Conservation (phyloP, 2,888 invertebrate genomes). For the Odontomyia ornata region DNA sequence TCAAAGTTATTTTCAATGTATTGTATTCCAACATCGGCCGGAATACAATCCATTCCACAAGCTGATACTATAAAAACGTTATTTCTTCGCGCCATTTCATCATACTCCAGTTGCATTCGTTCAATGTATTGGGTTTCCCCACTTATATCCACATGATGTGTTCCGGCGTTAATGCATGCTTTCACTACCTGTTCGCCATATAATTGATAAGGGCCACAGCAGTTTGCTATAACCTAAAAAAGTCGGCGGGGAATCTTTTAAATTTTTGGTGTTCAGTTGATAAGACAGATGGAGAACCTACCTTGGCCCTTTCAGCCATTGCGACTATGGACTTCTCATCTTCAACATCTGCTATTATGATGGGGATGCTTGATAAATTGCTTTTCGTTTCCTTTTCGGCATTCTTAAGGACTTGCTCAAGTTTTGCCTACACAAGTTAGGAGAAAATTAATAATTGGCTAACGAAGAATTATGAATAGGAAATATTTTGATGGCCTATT, state of each 20-base stretch:
- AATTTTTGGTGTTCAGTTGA: background rate
- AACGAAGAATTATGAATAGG: no score
- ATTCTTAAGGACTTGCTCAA: slow-evolving; percentile 65
- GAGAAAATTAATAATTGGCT: no score
- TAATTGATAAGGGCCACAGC: slow-evolving; percentile 91
- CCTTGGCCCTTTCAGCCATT: slow-evolving; percentile 82
- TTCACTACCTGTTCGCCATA: slow-evolving; percentile 90
- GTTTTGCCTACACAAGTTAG: slow-evolving; percentile 64
- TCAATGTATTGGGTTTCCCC: slow-evolving; percentile 94
- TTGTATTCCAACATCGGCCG: slow-evolving; percentile 85
- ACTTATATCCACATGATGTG: slow-evolving; percentile 91
- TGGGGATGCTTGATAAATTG: slow-evolving; percentile 68
- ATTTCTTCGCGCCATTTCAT: slow-evolving; percentile 76
- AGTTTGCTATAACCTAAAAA: slow-evolving; percentile 74
- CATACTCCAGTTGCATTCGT: slow-evolving; percentile 82
- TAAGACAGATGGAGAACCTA: slow-evolving; percentile 58
- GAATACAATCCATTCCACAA: slow-evolving; percentile 94
- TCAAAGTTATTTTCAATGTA: slow-evolving; percentile 80
- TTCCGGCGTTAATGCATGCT: slow-evolving; percentile 82
- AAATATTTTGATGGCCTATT: no score
- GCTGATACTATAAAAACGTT: slow-evolving; percentile 87
- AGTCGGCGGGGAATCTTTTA: background rate
- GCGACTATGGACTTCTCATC: slow-evolving; percentile 76
- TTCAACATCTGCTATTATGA: slow-evolving; percentile 81
- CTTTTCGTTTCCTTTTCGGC: slow-evolving; percentile 66